Percentiles rank a stretch among this genome's conserved stretches.
Evolutionary conservation across 2,888 invertebrate genomes (phyloP).

Genomic region (Dioctria rufipes): DNA sequence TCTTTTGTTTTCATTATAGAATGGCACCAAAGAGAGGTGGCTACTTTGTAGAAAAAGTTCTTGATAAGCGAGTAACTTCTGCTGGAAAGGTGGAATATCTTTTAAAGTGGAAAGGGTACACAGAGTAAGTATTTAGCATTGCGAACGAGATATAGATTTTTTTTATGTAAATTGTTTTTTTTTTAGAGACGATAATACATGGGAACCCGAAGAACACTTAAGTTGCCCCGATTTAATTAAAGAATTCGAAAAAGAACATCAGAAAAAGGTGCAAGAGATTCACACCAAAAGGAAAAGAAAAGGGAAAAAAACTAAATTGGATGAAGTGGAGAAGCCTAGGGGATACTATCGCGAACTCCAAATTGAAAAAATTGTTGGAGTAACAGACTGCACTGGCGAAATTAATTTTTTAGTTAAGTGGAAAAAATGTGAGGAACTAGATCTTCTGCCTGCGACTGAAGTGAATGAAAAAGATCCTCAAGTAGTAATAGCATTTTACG

Average conservation of each 20-base stretch:
- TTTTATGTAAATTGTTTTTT: neutral
- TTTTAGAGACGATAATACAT: conserved; percentile 89
- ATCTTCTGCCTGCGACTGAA: conserved; percentile 77
- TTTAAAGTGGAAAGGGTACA: conserved; percentile 86
- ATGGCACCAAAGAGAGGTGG: conserved; percentile 71
- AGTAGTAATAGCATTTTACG: conserved; percentile 78
- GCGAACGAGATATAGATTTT: neutral
- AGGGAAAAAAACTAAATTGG: conserved; percentile 71
- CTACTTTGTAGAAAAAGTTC: conserved; percentile 91
- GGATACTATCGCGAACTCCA: conserved; percentile 86
- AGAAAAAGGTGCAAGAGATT: conserved; percentile 71
- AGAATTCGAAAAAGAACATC: conserved; percentile 86
- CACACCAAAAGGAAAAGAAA: conserved; percentile 20
- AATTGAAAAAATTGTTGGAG: conserved; percentile 91
- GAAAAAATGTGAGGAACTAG: conserved; percentile 79
- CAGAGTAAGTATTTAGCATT: conserved; percentile 72
- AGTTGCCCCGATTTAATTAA: conserved; percentile 91
- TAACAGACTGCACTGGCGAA: conserved; percentile 90
- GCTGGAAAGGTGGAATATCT: conserved; percentile 82
- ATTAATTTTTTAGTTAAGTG: conserved; percentile 93
- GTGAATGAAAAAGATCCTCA: conserved; percentile 76
- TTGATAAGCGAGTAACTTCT: conserved; percentile 81
- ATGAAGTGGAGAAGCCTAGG: conserved; percentile 77
- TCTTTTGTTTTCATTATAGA: neutral
- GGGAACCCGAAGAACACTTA: conserved; percentile 95